Conservation (phyloP, 2,888 invertebrate species). For the Linnaemya vulpina region DNA sequence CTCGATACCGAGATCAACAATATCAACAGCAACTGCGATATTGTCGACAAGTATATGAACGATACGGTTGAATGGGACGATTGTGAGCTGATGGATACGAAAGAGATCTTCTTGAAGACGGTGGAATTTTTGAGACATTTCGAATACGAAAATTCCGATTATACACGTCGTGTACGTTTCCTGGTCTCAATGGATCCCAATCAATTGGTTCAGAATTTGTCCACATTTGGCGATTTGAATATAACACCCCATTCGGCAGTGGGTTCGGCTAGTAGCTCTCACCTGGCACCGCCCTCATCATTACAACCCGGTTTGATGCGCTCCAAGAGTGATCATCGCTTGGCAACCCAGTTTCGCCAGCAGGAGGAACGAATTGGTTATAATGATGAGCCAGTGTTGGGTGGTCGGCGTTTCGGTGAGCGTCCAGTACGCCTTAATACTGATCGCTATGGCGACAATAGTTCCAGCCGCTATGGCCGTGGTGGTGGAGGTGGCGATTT, state of each 20-base stretch:
- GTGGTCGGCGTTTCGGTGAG: constrained; percentile 91
- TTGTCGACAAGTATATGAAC: constrained; percentile 96
- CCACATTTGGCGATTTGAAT: constrained; percentile 95
- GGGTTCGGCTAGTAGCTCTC: constrained; percentile 83
- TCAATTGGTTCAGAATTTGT: constrained; percentile 93
- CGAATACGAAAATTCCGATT: constrained; percentile 96
- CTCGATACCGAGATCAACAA: constrained; percentile 97
- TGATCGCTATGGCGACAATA: constrained; percentile 83
- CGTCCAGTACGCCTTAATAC: constrained; percentile 83
- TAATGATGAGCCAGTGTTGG: constrained; percentile 88
- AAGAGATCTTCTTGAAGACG: constrained; percentile 97
- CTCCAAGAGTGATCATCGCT: constrained; percentile 95
- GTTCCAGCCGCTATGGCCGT: constrained; percentile 82
- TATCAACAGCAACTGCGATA: constrained; percentile 97
- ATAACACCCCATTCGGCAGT: constrained; percentile 86
- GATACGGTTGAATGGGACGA: constrained; percentile 96
- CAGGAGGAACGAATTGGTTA: constrained; percentile 91
- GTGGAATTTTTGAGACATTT: constrained; percentile 97
- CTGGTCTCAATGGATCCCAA: constrained; percentile 96
- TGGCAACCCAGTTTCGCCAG: constrained; percentile 94
- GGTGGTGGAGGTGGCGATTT: constrained; percentile 73
- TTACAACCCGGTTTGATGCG: constrained; percentile 93
- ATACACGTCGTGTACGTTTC: constrained; percentile 92
- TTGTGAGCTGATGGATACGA: constrained; percentile 95
- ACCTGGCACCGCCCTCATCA: constrained; percentile 85